These are phyloP conservation scores for Helicolenus hilgendorfi DNA, from an alignment of 2,797 vertebrate genomes.

Conservation along the genomic window DNA sequence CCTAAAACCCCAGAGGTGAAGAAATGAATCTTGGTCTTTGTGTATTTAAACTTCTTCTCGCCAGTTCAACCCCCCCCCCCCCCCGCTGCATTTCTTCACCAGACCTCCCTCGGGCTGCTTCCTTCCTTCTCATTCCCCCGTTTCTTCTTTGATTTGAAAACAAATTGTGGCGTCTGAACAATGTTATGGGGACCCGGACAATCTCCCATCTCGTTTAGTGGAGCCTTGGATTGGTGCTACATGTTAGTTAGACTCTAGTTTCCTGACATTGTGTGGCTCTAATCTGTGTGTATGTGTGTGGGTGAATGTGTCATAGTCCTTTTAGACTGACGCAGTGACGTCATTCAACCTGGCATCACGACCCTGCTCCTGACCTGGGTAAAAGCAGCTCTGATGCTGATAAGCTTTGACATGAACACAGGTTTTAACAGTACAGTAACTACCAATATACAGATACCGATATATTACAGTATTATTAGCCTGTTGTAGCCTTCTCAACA, in stretches of 20 bases:
- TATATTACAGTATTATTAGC: not conserved
- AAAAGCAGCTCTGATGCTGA: not conserved
- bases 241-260: slow-evolving; percentile 30
- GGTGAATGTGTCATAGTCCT: not conserved
- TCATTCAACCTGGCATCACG: not conserved
- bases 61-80: slow-evolving; percentile 3
- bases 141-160: slow-evolving; percentile 53
- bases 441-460: not conserved
- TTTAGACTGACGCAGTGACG: not conserved
- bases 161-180: slow-evolving; percentile 46
- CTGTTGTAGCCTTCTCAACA: not conserved
- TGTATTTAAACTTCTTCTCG: slow-evolving; percentile 58
- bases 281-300: not conserved
- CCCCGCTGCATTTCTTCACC: slow-evolving; percentile 42
- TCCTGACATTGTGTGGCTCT: slow-evolving; percentile 74
- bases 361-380: not conserved
- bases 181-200: slow-evolving; percentile 25
- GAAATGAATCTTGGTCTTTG: slow-evolving; percentile 47
- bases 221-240: slow-evolving; percentile 4
- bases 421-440: not conserved
- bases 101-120: slow-evolving; percentile 36
- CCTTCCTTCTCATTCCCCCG: slow-evolving; percentile 41
- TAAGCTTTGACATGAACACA: not conserved
- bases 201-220: slow-evolving; percentile 9
- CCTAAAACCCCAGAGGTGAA: slow-evolving; percentile 49